Conservation (phyloP, 2,888 invertebrate species). For the Oegoconia quadripuncta region DNA sequence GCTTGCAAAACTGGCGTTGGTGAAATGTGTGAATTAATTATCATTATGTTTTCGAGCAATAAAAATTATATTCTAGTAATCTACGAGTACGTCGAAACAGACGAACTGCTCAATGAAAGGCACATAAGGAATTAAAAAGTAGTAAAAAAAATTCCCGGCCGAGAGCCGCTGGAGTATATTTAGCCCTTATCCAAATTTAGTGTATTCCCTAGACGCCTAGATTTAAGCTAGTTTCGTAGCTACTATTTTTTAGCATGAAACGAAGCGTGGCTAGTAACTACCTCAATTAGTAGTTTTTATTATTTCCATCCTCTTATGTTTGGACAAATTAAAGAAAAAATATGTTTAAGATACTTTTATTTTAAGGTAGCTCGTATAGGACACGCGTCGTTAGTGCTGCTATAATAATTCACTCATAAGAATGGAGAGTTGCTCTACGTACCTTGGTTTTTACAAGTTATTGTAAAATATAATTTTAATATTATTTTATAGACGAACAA, state of each 20-base stretch:
- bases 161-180: constrained; percentile 33
- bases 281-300: too few species aligned
- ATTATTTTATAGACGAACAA: too few species aligned
- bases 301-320: too few species aligned
- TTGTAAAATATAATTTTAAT: too few species aligned
- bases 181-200: constrained; percentile 51
- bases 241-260: constrained; percentile 29
- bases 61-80: constrained; percentile 39
- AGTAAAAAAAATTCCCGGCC: constrained; percentile 40
- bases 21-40: constrained; percentile 15
- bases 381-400: constrained; percentile 3
- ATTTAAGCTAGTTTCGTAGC: constrained; percentile 56
- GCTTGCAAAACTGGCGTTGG: too few species aligned
- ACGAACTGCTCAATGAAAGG: constrained; percentile 62
- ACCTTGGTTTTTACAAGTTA: too few species aligned
- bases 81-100: constrained; percentile 49
- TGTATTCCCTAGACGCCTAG: constrained; percentile 57
- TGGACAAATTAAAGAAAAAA: too few species aligned
- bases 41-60: constrained; percentile 48
- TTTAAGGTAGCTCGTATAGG: neutral
- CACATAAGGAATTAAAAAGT: constrained; percentile 74
- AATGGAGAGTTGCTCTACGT: neutral
- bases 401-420: constrained; percentile 2
- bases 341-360: too few species aligned
- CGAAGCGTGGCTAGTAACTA: constrained; percentile 31